Evolutionary conservation across 1,140 invertebrate genomes (phyloP).

Genomic region (Dendroctonus ponderosae): DNA sequence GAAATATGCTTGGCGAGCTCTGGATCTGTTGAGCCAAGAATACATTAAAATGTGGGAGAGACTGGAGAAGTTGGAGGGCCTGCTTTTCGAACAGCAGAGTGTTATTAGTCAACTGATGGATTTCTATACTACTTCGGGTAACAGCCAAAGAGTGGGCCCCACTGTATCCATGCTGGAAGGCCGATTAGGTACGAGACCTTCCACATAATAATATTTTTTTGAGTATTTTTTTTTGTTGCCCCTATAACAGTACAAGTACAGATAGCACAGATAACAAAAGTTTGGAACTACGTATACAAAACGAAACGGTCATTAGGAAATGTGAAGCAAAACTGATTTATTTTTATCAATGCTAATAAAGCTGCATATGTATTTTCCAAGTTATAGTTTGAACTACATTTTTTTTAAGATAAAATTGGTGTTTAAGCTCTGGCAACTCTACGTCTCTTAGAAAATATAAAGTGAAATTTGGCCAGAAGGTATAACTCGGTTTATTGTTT

Average conservation of each 20-base stretch:
- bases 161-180: conserved; percentile 34
- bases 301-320: no score
- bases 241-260: neutral
- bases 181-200: conserved; percentile 18
- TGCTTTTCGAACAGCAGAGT: conserved; percentile 85
- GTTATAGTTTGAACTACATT: no score
- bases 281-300: no score
- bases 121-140: conserved; percentile 60
- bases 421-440: no score
- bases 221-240: neutral
- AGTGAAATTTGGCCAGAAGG: no score
- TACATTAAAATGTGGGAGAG: conserved; percentile 93
- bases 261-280: neutral
- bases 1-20: conserved; percentile 86
- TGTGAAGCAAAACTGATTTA: no score
- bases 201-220: conserved; percentile 6
- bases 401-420: no score
- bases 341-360: no score
- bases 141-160: conserved; percentile 37
- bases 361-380: no score
- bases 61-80: conserved; percentile 84
- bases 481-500: no score
- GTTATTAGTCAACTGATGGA: conserved; percentile 87
- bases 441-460: no score
- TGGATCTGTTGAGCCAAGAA: conserved; percentile 87